These are phyloP conservation scores for Kryptolebias ocellatus DNA, from an alignment of 2,797 vertebrate species.

Conservation along the genomic window DNA sequence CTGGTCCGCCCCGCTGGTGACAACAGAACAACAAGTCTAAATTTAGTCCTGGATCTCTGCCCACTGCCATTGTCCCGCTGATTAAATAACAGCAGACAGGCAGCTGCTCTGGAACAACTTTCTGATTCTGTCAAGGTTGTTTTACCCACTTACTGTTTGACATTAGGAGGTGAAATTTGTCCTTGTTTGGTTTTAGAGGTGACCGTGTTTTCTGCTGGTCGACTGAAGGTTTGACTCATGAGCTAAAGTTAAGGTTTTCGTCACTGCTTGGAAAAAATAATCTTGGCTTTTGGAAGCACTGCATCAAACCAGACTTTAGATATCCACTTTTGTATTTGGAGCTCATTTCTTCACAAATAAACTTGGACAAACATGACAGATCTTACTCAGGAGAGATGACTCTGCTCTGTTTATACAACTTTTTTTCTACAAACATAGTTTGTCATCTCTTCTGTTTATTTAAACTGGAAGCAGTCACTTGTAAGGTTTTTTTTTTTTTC, in stretches of 20 bases:
- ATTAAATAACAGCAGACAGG: slow-evolving; percentile 51
- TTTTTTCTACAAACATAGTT: background rate
- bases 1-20: slow-evolving; percentile 29
- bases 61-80: slow-evolving; percentile 58
- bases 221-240: background rate
- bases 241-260: background rate
- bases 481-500: background rate
- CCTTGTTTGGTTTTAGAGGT: slow-evolving; percentile 7
- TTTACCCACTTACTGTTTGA: slow-evolving; percentile 24
- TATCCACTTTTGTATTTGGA: slow-evolving; percentile 1
- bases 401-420: slow-evolving; percentile 12
- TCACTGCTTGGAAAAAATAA: background rate
- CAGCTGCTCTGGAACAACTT: slow-evolving; percentile 36
- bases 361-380: slow-evolving; percentile 12
- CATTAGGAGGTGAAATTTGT: slow-evolving; percentile 3
- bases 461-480: slow-evolving; percentile 11
- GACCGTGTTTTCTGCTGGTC: background rate
- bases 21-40: slow-evolving; percentile 48
- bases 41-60: slow-evolving; percentile 56
- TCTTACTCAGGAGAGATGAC: slow-evolving; percentile 13
- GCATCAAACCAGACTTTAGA: background rate
- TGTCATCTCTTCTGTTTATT: slow-evolving; percentile 8
- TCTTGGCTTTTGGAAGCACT: background rate
- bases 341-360: slow-evolving; percentile 19
- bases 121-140: slow-evolving; percentile 47